Conservation (phyloP, 1,140 invertebrate species). For the Panagrolaimus sp. region DNA sequence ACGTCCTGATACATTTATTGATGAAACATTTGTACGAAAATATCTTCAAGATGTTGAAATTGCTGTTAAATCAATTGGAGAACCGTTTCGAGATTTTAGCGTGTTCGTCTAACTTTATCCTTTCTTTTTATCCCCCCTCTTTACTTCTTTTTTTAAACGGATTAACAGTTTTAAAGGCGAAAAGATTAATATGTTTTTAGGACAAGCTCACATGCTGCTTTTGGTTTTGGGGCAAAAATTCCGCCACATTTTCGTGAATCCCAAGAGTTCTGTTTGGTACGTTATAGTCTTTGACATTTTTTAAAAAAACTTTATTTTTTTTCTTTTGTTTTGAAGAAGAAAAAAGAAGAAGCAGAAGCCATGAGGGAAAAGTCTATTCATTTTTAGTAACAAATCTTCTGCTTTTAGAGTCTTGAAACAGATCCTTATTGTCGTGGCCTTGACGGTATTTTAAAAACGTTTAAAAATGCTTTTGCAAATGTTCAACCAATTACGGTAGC, state of each 20-base stretch:
- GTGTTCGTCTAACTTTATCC: slow-evolving; percentile 13
- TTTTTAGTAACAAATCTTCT: no score
- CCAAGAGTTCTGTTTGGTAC: slow-evolving; percentile 51
- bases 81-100: slow-evolving; percentile 38
- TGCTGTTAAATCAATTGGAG: slow-evolving; percentile 36
- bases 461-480: slow-evolving; percentile 42
- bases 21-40: slow-evolving; percentile 25
- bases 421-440: slow-evolving; percentile 48
- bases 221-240: slow-evolving; percentile 53
- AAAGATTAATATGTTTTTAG: slow-evolving; percentile 23
- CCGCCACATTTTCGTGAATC: slow-evolving; percentile 50
- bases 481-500: slow-evolving; percentile 48
- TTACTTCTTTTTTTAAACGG: neutral
- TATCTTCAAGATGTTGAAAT: slow-evolving; percentile 51
- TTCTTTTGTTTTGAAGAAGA: no score
- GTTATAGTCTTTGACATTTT: slow-evolving; percentile 6
- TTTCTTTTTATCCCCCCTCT: slow-evolving; percentile 19
- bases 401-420: slow-evolving; percentile 40
- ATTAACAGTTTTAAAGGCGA: neutral
- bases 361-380: no score
- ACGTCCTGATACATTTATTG: slow-evolving; percentile 29
- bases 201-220: slow-evolving; percentile 43
- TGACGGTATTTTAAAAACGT: slow-evolving; percentile 42
- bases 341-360: no score
- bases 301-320: no score